Conservation (phyloP, 2,888 invertebrate genomes). For the Hirtodrosophila trivittata region DNA sequence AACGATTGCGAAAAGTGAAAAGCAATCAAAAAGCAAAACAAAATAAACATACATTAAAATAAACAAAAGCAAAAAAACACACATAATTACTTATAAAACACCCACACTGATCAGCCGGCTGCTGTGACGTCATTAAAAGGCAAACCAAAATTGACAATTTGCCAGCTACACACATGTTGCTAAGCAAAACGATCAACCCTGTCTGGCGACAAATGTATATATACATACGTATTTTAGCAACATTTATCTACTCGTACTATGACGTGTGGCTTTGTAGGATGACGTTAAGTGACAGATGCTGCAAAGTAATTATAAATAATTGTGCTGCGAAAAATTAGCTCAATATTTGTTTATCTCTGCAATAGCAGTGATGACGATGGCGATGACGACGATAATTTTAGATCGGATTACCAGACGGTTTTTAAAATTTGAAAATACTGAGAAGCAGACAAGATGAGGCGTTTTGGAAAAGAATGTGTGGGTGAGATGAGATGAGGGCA, state of each 20-base stretch:
- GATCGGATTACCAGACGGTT: conserved; percentile 32
- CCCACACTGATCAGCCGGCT: conserved; percentile 33
- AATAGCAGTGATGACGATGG: conserved; percentile 18
- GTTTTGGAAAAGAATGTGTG: conserved; percentile 9
- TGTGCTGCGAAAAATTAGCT: conserved; percentile 15
- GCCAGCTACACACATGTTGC: conserved; percentile 34
- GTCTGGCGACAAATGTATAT: conserved; percentile 14
- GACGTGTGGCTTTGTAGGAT: conserved; percentile 10
- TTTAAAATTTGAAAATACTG: neutral
- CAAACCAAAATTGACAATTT: conserved; percentile 39
- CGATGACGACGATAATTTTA: conserved; percentile 9
- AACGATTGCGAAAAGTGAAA: conserved; percentile 45
- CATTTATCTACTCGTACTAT: conserved; percentile 8
- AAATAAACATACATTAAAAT: conserved; percentile 9
- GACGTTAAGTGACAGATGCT: conserved; percentile 25
- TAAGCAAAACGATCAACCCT: conserved; percentile 21
- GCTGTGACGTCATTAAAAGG: conserved; percentile 49
- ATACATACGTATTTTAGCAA: conserved; percentile 10
- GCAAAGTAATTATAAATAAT: conserved; percentile 22
- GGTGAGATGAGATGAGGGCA: conserved; percentile 3
- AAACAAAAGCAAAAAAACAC: conserved; percentile 22
- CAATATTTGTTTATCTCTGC: conserved; percentile 13
- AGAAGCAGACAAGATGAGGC: neutral
- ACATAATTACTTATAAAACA: conserved; percentile 39
- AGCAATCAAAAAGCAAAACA: conserved; percentile 34